phyloP scores from a whole-genome alignment of 2,888 invertebrate species.

The Pachliopta kotzebuea region DNA sequence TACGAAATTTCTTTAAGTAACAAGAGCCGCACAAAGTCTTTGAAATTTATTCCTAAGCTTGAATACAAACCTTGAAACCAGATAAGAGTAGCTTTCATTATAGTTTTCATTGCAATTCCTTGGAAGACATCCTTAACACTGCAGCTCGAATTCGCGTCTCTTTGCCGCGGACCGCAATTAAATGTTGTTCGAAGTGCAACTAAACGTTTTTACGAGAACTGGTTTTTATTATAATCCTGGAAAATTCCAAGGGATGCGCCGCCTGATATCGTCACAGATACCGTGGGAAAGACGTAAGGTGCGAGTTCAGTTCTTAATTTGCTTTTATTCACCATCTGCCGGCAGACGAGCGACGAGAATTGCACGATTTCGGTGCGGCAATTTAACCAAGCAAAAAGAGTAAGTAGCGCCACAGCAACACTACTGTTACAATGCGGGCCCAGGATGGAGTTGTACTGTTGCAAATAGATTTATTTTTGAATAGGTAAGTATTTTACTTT shows the following conservation, averaged over 20 bases:
- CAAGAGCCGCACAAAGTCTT: constrained; percentile 4
- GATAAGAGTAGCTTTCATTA: constrained; percentile 18
- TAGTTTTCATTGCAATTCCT: constrained; percentile 15
- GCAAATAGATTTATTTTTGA: constrained; percentile 12
- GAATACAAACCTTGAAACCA: constrained; percentile 5
- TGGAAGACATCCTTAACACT: constrained; percentile 12
- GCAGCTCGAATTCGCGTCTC: constrained; percentile 31
- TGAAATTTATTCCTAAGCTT: neutral
- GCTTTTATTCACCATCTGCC: constrained; percentile 56
- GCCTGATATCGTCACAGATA: constrained; percentile 33
- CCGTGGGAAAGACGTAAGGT: constrained; percentile 53
- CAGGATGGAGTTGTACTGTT: constrained; percentile 34
- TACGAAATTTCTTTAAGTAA: neutral
- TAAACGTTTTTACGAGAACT: constrained; percentile 9
- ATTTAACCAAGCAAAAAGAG: constrained; percentile 46
- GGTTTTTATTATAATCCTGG: constrained; percentile 19
- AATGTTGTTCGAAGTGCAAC: constrained; percentile 38
- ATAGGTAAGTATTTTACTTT: constrained; percentile 18
- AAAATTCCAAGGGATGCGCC: constrained; percentile 33
- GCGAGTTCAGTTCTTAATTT: constrained; percentile 61
- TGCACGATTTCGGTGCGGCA: constrained; percentile 51
- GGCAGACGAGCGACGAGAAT: constrained; percentile 38
- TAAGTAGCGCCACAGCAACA: constrained; percentile 31
- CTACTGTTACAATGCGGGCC: constrained; percentile 41
- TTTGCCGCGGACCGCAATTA: constrained; percentile 38